Evolutionary conservation across 1,140 invertebrate genomes (phyloP).

Genomic region (Drosophila sp.): DNA sequence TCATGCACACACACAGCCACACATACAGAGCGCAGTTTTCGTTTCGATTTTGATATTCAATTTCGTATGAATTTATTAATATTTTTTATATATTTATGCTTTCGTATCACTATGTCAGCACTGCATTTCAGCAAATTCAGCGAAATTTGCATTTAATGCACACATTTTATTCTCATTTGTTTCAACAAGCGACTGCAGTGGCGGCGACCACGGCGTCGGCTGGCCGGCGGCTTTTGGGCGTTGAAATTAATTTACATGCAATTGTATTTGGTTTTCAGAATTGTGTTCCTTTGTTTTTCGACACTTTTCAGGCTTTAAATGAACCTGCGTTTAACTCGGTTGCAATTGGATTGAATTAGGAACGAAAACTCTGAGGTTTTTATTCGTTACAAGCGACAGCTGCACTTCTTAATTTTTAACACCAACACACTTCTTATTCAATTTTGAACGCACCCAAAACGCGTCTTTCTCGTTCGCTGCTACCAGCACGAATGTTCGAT

Average conservation of each 20-base stretch:
- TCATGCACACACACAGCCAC: constrained; percentile 39
- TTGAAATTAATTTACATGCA: constrained; percentile 64
- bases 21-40: constrained; percentile 58
- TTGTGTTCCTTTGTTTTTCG: constrained; percentile 14
- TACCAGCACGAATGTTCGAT: constrained; percentile 50
- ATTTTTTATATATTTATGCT: constrained; percentile 65
- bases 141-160: constrained; percentile 43
- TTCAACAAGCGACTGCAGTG: constrained; percentile 46
- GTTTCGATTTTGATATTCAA: constrained; percentile 51
- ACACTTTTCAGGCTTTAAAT: constrained; percentile 3
- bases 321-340: constrained; percentile 21
- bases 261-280: constrained; percentile 19
- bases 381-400: constrained; percentile 72
- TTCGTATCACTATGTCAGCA: constrained; percentile 70
- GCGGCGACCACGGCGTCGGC: constrained; percentile 50
- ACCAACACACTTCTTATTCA: constrained; percentile 48
- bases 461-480: constrained; percentile 54
- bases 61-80: constrained; percentile 55
- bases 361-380: constrained; percentile 43
- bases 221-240: constrained; percentile 74
- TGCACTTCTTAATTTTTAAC: constrained; percentile 58
- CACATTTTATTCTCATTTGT: constrained; percentile 62
- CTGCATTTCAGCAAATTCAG: constrained; percentile 60
- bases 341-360: constrained; percentile 34
- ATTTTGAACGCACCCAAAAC: constrained; percentile 47